Base-by-base conservation (phyloP, 2,888 invertebrate species). In the Orgyia antiqua region DNA sequence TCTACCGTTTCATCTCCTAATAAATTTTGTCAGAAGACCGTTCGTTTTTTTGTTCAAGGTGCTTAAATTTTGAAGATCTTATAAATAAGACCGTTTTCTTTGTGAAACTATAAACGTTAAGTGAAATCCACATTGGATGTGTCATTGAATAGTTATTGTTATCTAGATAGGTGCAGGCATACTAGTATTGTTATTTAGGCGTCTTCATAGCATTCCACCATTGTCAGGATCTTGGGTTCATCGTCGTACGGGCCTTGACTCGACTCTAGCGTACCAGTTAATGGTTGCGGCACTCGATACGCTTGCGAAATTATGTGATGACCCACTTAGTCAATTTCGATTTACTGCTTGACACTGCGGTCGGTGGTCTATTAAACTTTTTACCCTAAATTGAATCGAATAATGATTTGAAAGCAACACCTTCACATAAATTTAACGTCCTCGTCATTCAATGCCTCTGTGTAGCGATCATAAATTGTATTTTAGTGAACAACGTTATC, bases 251-350 rank as follows among this genome's bases (percentile, higher is more conserved):
- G 69, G 71, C 80, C 84, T 82, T 83, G 84, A 80, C 73, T 82
- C 54, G 77, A 67, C 71, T 69, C 70, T 46, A 58, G 68, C 73
- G 73, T 74, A 78, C 79, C 73, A 80, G 79, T 80, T 76, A 67
- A 77, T 72, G 77, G 77, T 82, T 78, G 78, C 79, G 68, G 78
- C 78, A 79, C 73, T 82, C 79, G 72, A 77, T 82, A 78, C 72
- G 75, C 71, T 83, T 84, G 79, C 79, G 80, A 86, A 83, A 86
- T 83, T 74, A 70, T 79, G 74, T 78, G 77, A 82, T 78, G 84
- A 76, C 83, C 83, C 70, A 83, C 78, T 83, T 80, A 68, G 69
- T 53, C 64, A 75, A 77, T 76, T 83, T 82, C 79, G 66, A 78
- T 82, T 74, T 68, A 61, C 63, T 66, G 67, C 68, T 70, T 68